These are phyloP conservation scores for Pantherophis alleghaniensis DNA, from an alignment of 2,797 vertebrate species.

Conservation along the genomic window DNA sequence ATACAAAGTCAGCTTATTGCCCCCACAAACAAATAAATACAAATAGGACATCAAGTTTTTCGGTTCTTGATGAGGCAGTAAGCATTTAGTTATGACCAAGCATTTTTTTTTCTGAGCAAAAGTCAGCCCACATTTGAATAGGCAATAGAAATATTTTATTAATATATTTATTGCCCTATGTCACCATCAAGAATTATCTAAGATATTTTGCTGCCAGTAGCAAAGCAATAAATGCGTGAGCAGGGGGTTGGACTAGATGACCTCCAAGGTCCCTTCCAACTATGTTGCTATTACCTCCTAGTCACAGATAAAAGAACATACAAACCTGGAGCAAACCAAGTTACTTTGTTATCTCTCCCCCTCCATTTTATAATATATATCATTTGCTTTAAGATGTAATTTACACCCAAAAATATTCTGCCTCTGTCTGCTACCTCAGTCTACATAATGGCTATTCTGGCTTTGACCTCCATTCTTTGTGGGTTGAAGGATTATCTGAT, in stretches of 20 bases:
- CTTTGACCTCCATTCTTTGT: background rate
- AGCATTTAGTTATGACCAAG: constrained; percentile 8
- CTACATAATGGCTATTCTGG: background rate
- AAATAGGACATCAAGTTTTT: background rate
- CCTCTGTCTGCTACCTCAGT: background rate
- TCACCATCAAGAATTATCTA: background rate
- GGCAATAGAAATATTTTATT: background rate
- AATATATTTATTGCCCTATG: background rate
- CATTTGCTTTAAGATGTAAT: background rate
- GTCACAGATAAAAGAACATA: background rate
- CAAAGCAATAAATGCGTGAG: background rate
- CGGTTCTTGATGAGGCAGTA: background rate
- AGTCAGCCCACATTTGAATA: background rate
- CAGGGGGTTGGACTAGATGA: too few species aligned
- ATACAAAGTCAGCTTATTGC: too few species aligned
- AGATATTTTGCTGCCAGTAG: background rate
- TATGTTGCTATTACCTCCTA: background rate
- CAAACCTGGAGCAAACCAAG: background rate
- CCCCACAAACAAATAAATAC: too few species aligned
- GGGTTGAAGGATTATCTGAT: background rate
- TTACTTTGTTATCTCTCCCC: background rate
- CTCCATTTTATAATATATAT: background rate
- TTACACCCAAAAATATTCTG: background rate
- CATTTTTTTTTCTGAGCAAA: background rate
- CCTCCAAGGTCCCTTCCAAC: too few species aligned